Evolutionary conservation across 2,113 vertebrate species (phyloP).

Genomic region (Myotis brandtii): DNA sequence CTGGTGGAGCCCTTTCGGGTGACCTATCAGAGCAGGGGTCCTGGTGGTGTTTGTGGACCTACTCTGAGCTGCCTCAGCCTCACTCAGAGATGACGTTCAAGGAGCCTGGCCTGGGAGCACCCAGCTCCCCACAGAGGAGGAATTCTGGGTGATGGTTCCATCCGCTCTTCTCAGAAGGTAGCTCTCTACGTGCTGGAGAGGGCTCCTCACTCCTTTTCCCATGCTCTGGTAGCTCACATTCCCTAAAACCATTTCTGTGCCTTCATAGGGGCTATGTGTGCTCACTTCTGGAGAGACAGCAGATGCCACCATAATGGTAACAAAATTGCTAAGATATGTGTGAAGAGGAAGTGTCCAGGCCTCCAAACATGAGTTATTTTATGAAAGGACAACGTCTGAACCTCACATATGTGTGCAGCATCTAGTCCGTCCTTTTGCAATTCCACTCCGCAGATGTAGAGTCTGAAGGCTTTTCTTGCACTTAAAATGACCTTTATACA

Average conservation of each 20-base stretch:
- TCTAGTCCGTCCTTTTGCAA: not conserved
- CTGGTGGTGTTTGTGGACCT: not conserved
- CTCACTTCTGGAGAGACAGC: constrained; percentile 42
- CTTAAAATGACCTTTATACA: not conserved
- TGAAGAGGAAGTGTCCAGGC: constrained; percentile 18
- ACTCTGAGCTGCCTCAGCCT: not conserved
- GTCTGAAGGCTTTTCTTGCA: not conserved
- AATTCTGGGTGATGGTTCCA: not conserved
- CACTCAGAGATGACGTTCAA: not conserved
- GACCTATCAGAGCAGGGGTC: not conserved
- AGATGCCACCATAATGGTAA: not conserved
- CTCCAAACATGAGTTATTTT: not conserved
- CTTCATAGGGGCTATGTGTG: not conserved
- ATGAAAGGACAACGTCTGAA: not conserved
- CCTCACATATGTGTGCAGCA: not conserved
- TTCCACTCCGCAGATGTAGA: not conserved
- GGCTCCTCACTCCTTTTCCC: not conserved
- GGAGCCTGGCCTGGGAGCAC: not conserved
- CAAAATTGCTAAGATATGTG: not conserved
- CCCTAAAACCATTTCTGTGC: not conserved
- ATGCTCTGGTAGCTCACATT: not conserved
- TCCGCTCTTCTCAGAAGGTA: not conserved
- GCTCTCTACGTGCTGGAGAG: not conserved
- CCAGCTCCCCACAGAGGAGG: not conserved
- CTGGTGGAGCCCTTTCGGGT: not conserved